Conservation (phyloP, 2,797 vertebrate species). For the Florisuga fusca region DNA sequence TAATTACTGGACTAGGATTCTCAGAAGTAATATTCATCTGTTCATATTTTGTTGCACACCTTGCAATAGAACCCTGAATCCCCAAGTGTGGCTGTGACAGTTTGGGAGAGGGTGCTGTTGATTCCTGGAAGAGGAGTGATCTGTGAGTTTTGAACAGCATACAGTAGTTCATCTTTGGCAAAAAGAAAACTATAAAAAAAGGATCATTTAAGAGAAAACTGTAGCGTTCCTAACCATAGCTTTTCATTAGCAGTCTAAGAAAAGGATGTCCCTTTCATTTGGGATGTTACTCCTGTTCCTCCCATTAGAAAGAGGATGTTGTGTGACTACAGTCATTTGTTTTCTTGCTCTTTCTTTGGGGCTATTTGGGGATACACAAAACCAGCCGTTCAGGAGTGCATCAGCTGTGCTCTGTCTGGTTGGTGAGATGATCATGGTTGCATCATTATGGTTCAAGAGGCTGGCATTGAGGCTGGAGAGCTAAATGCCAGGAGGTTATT, state of each 20-base stretch:
- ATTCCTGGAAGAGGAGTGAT: neutral
- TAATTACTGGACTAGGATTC: neutral
- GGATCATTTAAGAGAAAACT: neutral
- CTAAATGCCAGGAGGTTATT: rapidly evolving
- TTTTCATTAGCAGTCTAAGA: neutral
- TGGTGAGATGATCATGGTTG: rapidly evolving
- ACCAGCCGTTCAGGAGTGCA: neutral
- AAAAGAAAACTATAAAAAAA: neutral
- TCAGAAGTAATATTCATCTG: neutral
- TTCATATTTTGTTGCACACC: neutral
- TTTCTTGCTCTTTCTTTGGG: neutral
- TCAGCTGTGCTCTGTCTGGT: neutral
- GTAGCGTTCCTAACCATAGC: neutral
- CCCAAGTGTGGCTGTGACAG: neutral
- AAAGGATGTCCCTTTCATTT: neutral
- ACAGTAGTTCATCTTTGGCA: neutral
- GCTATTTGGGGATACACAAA: neutral
- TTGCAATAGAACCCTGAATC: neutral
- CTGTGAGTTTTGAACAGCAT: neutral
- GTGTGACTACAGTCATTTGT: rapidly evolving
- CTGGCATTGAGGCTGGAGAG: neutral
- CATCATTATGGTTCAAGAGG: neutral
- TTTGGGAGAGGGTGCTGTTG: neutral
- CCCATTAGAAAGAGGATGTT: neutral
- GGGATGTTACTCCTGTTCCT: neutral